These are phyloP conservation scores for Amorpha juglandis DNA, from an alignment of 2,888 invertebrate genomes.

Conservation along the genomic window DNA sequence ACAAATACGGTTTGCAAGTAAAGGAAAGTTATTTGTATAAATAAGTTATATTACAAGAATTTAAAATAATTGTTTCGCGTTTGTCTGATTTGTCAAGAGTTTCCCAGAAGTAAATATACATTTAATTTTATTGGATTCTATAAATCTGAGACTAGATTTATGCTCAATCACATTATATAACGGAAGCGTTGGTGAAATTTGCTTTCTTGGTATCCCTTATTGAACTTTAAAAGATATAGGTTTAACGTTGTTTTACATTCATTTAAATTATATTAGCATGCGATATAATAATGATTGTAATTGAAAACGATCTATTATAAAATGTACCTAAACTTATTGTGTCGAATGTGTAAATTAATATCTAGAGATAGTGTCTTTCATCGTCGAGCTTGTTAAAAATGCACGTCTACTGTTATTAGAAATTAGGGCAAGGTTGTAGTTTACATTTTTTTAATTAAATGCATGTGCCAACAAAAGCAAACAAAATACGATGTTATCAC, in stretches of 20 bases:
- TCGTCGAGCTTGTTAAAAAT: background rate
- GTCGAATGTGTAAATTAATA: no score
- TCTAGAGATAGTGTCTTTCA: background rate
- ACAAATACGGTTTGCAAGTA: no score
- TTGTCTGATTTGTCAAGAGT: background rate
- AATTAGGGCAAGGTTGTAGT: slow-evolving; percentile 38
- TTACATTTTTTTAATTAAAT: slow-evolving; percentile 45
- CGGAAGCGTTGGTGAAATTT: background rate
- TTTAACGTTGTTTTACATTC: no score
- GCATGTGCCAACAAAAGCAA: slow-evolving; percentile 49
- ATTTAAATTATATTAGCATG: no score
- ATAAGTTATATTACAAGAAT: no score
- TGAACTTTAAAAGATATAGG: no score
- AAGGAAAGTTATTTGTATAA: no score
- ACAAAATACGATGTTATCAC: slow-evolving; percentile 51
- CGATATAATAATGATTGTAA: no score
- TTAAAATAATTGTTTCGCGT: no score
- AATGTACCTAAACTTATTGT: no score
- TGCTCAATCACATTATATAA: background rate
- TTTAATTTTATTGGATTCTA: background rate
- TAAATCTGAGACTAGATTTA: background rate
- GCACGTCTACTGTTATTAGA: slow-evolving; percentile 27
- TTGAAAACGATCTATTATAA: no score
- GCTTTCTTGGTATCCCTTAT: no score
- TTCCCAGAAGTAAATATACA: background rate